Percentiles rank a stretch among this genome's conserved stretches.
Conservation (phyloP, 2,888 invertebrate genomes). For the Eupithecia abbreviata region DNA sequence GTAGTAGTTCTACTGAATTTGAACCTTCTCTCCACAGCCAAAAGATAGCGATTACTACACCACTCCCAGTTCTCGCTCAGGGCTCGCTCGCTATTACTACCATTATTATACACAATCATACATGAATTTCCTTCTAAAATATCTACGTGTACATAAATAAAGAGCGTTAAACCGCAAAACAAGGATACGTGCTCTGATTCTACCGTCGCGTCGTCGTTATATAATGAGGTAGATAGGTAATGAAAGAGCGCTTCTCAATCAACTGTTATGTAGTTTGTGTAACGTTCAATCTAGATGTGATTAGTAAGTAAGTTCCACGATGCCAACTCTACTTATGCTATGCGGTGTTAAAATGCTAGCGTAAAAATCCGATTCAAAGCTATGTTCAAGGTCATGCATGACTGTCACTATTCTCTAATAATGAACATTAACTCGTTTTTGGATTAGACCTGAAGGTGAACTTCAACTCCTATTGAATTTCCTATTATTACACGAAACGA, state of each 20-base stretch:
- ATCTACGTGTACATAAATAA: not conserved
- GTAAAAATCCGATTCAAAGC: not conserved
- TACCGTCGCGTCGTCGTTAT: not conserved
- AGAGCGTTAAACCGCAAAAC: not conserved
- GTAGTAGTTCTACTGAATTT: not conserved
- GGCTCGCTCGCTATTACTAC: not conserved
- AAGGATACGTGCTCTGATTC: not conserved
- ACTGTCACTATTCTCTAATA: not conserved
- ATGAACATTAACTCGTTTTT: not conserved
- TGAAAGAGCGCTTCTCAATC: constrained; percentile 14
- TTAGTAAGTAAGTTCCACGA: constrained; percentile 43
- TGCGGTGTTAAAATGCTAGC: not conserved
- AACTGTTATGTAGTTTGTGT: constrained; percentile 16
- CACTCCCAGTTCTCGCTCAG: not conserved
- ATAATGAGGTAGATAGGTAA: constrained; percentile 4
- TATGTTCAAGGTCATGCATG: not conserved
- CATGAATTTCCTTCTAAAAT: not conserved
- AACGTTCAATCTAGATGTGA: constrained; percentile 50
- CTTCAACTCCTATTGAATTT: not conserved
- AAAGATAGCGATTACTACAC: not conserved
- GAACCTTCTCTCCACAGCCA: not conserved
- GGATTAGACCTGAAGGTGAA: not conserved
- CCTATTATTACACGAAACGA: not conserved
- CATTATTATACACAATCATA: not conserved
- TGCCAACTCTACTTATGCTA: not conserved